Base-by-base conservation (phyloP, 2,888 invertebrate genomes). In the Papilio gigon region DNA sequence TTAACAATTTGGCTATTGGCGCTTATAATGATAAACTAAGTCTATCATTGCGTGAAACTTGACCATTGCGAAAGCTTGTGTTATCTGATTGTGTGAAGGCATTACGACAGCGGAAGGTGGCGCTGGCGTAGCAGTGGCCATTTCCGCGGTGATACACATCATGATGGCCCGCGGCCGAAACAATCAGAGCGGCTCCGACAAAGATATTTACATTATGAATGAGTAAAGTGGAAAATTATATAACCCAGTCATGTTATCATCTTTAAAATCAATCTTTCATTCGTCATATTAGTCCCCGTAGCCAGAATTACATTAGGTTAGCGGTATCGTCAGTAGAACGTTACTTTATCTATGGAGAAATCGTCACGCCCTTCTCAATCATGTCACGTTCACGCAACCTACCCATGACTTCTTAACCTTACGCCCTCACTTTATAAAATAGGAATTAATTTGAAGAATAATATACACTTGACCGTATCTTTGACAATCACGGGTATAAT, bases 161-260 rank as follows among this genome's bases (percentile, higher is more conserved):
- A 74, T 59, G 70, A 70, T 71, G 58, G 63, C 66, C 60, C 37
- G 72, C 71, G 76, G 71, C 64, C 71, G 67, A 60, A 56, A 50
- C 77, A 79, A 84, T 82, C 81, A 84, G 84, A 84, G 84, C 84
- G 83, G 81, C 79, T 77, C 82, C 77, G 76, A 77, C 74, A 72
- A 68, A 70, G 71, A 68, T 60, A 42, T 22, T 22, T n/a, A 61
- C 47, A 25, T 62, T 33, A 33, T 59, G 42, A 65, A 53, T 64
- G 64, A 42, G 53, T 66, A 25, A 12, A 50, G 40, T 42, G 30
- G 56, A 47, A 68, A 33, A 44, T 40, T n/a, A 64, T 30, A n/a
- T 61, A 59, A 67, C 37, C 20, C 53, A 53, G 30, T 37, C 5
- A 17, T n/a, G 6, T 40, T 40, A n/a, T 40, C n/a, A 8, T n/a